Conservation (phyloP, 2,113 vertebrate species). For the Eolophus roseicapilla region DNA sequence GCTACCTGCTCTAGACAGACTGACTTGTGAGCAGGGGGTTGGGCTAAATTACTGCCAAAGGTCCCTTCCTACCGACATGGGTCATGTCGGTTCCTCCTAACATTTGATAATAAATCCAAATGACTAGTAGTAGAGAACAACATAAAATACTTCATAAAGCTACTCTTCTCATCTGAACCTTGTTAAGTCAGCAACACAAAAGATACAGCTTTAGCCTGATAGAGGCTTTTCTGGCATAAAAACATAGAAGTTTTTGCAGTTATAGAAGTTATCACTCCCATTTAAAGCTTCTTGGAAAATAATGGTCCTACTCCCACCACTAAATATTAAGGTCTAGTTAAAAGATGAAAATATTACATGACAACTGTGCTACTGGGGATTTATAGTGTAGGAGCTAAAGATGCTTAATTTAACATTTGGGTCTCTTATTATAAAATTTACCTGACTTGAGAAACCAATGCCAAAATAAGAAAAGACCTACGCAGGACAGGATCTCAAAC, state of each 20-base stretch:
- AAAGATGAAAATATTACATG: background rate
- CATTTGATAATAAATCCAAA: background rate
- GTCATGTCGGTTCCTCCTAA: background rate
- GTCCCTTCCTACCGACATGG: background rate
- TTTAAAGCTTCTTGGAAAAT: background rate
- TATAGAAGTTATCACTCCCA: background rate
- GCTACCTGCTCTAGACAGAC: background rate
- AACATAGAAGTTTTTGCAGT: background rate
- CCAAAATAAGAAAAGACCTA: background rate
- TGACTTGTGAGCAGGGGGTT: background rate
- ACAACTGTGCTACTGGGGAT: background rate
- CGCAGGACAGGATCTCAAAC: background rate
- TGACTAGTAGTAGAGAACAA: background rate
- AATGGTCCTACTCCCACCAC: background rate
- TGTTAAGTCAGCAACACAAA: background rate
- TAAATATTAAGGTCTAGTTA: background rate
- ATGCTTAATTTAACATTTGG: background rate
- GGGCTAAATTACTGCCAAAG: background rate
- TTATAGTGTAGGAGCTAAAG: background rate
- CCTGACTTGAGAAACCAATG: background rate
- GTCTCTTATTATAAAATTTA: background rate
- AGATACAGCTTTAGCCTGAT: background rate
- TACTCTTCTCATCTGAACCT: background rate
- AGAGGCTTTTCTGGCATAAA: background rate
- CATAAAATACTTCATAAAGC: background rate